Base-by-base conservation (phyloP, 2,797 vertebrate species). In the Chelidonichthys spinosus region DNA sequence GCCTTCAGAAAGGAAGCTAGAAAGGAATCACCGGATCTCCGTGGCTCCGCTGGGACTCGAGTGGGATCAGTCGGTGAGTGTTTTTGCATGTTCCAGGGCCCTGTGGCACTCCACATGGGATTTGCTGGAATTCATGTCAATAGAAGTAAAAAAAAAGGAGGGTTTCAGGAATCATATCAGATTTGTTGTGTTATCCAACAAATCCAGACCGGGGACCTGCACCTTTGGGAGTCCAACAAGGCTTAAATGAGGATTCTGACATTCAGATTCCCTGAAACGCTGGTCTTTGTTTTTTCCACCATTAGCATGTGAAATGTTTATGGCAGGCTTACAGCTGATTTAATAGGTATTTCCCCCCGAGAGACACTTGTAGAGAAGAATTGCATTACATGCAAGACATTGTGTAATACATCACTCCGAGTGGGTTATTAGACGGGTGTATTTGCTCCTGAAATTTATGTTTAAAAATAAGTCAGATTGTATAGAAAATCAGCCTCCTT, bases 121-220 rank as follows among this genome's bases (percentile, higher is more conserved):
- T 79, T 69, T 72, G 11, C 53, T 59, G 35, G 52, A 73, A 77
- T 65, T 37, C 17, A 43, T 69, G 65, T 59, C 46, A 46, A 37
- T 6, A 13, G 35, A 58, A 43, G 39, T 62, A 55, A 76, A 76
- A 44, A 10, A 25, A 25, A 25, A 25, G 25, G 25, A 25, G 15
- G n/a, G 47, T 50, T 53, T 71, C 43, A 50, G 49, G 69, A 76
- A 61, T 73, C 40, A 63, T 59, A 18, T 60, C 32, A 52, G 62
- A 68, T 82, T 67, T 76, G 33, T 63, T 61, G 14, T 14, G 32
- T 72, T 56, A 68, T 63, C 42, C 18, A 55, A 18, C 8, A 62
- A 70, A 79, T 73, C 56, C 56, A 42, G 25, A 15, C 17, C 60
- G 61, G 18, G 39, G 32, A 54, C 25, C 10, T 18, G 36, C 3